A percentile compares a stretch with the other conserved stretches of the same genome.
phyloP scores from a whole-genome alignment of 1,140 invertebrate species.

The Hylaeus anthracinus region DNA sequence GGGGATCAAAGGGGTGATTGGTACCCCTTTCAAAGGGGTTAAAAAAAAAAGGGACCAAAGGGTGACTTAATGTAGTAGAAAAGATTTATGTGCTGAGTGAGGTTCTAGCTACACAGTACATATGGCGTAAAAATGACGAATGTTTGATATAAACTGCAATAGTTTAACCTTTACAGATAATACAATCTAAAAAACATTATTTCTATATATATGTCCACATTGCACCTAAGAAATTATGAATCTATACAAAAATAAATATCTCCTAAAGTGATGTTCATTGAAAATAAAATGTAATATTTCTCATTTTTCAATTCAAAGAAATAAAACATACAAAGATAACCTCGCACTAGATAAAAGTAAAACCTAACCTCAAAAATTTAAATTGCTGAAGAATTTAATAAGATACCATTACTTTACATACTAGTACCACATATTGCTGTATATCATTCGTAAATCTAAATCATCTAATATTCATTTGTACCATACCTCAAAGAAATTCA shows the following conservation, averaged over 20 bases:
- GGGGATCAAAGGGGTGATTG: slow-evolving; percentile 67
- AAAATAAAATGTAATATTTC: not conserved
- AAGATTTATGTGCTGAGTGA: slow-evolving; percentile 16
- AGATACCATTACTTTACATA: not conserved
- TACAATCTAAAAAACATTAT: not conserved
- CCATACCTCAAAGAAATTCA: not conserved
- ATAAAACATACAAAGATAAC: not conserved
- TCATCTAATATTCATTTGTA: not conserved
- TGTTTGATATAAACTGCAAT: not conserved
- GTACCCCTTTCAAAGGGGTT: slow-evolving; percentile 70
- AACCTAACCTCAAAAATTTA: slow-evolving; percentile 13
- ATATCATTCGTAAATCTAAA: not conserved
- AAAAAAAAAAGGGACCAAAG: slow-evolving; percentile 43
- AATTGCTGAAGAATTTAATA: not conserved
- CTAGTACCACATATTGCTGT: not conserved
- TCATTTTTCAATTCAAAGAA: not conserved
- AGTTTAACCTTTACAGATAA: not conserved
- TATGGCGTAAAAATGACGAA: not conserved
- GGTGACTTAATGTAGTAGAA: slow-evolving; percentile 45
- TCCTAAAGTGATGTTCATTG: not conserved
- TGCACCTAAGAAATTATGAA: not conserved
- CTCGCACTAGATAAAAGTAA: not conserved
- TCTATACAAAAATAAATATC: not conserved
- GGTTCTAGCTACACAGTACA: not conserved
- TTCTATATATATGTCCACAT: not conserved